Evolutionary conservation across 2,797 vertebrate genomes (phyloP), one percentile per base, ranked within the genome.

Genomic region (Manis pentadactyla): DNA sequence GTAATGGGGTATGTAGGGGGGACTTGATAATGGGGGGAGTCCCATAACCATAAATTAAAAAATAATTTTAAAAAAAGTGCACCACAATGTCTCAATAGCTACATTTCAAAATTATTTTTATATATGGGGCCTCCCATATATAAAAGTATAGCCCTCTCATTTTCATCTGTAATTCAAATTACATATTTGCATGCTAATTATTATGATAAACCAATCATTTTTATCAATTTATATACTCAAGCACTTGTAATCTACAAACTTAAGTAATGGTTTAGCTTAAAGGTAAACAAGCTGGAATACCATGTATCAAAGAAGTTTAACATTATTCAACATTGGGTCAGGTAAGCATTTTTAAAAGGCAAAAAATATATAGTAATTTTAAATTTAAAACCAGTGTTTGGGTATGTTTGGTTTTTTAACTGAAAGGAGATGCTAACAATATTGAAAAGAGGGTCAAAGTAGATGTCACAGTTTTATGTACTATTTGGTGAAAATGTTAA

Each of bases 371-470:
- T 4, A 78, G 19, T 74, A 74, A 74, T 82, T 94, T 61, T 78
- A 89, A 59, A 86, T 64, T 64, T 42, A 87, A 97, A 86, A 93
- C 91, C 7, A 57, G 12, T 61, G 66, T 31, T 59, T 53, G 19
- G 11, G 27, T 23, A 66, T 86, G 27, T 21, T 59, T 82, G 21
- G 0, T 66, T 79, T 96, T 90, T 86, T 51, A 95, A 90, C 42
- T 86, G 42, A 91, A 79, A 37, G 23, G 12, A 81, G 8, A 93
- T 59, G 29, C 15, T 84, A 69, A 74, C 55, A 83, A 61, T 57
- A 78, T 92, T 55, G 34, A 15, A n/a, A 90, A 87, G 37, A 46
- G 2, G 21, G 23, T 73, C 23, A 66, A 64, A 81, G 74, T 71
- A 77, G 42, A 68, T 6, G 29, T 31, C 46, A 73, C 3, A 87